Evolutionary conservation across 2,113 vertebrate species (phyloP).

Genomic region (Nerophis ophidion): DNA sequence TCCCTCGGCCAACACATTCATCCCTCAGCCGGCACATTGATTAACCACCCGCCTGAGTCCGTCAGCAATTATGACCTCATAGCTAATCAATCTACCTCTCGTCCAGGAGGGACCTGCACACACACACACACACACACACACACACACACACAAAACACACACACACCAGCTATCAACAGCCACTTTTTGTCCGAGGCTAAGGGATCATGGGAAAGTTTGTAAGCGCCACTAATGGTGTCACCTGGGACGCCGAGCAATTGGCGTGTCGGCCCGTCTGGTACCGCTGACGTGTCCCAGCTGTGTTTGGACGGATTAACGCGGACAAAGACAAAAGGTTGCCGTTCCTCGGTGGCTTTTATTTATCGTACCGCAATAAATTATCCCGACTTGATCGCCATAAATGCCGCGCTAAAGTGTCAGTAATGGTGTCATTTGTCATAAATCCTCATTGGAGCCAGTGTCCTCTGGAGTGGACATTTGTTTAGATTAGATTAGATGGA

Average conservation of each 20-base stretch:
- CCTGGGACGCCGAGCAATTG: slow-evolving; percentile 14
- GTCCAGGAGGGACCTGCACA: slow-evolving; percentile 16
- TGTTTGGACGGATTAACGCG: background rate
- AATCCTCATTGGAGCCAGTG: too few species aligned
- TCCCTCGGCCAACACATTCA: slow-evolving; percentile 60
- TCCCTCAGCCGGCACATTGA: slow-evolving; percentile 67
- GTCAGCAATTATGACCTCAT: slow-evolving; percentile 72
- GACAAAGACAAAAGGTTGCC: background rate
- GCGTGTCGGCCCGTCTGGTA: background rate
- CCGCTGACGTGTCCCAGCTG: background rate
- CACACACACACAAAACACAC: background rate
- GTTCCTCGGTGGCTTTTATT: background rate
- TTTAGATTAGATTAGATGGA: too few species aligned
- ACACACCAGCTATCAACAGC: slow-evolving; percentile 26
- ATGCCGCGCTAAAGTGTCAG: background rate
- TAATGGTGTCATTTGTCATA: too few species aligned
- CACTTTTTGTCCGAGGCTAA: slow-evolving; percentile 9
- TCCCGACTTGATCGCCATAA: too few species aligned
- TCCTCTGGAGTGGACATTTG: too few species aligned
- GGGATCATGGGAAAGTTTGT: slow-evolving; percentile 53
- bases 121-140: background rate
- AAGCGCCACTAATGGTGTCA: slow-evolving; percentile 9
- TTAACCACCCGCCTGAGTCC: slow-evolving; percentile 64
- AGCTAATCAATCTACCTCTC: slow-evolving; percentile 62
- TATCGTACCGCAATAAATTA: background rate